Evolutionary conservation across 1,140 invertebrate species (phyloP), one percentile per base, ranked within the genome.

Genomic region (Samia ricini): DNA sequence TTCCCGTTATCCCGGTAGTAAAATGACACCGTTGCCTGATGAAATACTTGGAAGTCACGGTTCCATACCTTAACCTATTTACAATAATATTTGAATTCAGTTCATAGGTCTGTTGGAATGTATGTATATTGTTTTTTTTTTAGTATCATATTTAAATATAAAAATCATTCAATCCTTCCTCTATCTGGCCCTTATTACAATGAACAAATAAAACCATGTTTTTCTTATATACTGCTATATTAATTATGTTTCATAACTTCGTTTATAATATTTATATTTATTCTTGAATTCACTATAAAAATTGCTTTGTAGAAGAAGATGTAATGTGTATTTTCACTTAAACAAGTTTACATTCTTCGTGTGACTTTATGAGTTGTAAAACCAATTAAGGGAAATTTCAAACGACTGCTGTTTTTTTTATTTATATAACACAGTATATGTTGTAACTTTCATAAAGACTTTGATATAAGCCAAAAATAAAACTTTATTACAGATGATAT

Each of bases 1-100:
- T 79, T 87, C 74, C 86, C 86, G 83, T 86, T 89, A 78, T 76
- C 73, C 72, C 71, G 71, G 68, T 64, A 60, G 61, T 49, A 60
- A 63, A 61, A 65, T 72, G 69, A 73, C 71, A 83, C 77, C 80
- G 84, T 81, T 85, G 77, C 78, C 70, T 72, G 69, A 75, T 68
- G 72, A 80, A 81, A 83, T 83, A 68, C 74, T 64, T 21, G 4
- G n/a, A 21, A 42, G 33, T 42, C 33, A 42, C 12, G n/a, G 33
- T 42, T 42, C 12, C 33, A 42, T 42, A 42, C 15, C n/a, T 42
- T 15, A 42, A 42, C 33, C 5, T 42, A 4, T 42, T 7, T 42
- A 12, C 1, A 42, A 42, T 7, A 26, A 4, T n/a, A n/a, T 26
- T 26, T 8, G 8, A 26, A 4, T 26, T 42, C 33, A 1, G 12